Percentiles rank a stretch among this genome's conserved stretches.
These are phyloP conservation scores for Auanema sp. DNA, from an alignment of 2,888 invertebrate genomes.

Conservation along the genomic window DNA sequence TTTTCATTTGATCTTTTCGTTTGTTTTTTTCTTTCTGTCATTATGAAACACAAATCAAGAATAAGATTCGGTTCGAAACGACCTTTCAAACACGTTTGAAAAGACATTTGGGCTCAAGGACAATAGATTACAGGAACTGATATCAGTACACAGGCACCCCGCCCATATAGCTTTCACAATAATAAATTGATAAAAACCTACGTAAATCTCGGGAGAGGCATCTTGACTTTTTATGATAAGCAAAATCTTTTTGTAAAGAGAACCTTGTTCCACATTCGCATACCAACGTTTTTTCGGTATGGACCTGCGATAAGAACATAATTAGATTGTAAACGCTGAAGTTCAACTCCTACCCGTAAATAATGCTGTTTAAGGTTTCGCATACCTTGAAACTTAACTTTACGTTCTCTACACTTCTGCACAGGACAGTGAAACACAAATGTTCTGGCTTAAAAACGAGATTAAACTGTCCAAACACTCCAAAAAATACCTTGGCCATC, in stretches of 20 bases:
- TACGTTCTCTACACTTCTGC: slow-evolving; percentile 9
- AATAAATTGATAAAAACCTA: neutral
- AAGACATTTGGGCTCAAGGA: too few species aligned
- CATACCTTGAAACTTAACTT: slow-evolving; percentile 21
- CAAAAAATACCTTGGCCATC: slow-evolving; percentile 5
- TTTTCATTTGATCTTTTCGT: slow-evolving; percentile 8
- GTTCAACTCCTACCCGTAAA: slow-evolving; percentile 7
- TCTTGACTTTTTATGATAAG: slow-evolving; percentile 27
- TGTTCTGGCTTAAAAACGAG: slow-evolving; percentile 6
- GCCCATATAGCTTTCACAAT: too few species aligned
- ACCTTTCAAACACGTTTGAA: too few species aligned
- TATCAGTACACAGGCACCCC: slow-evolving; percentile 5
- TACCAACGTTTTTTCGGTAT: slow-evolving; percentile 25
- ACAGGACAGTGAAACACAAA: slow-evolving; percentile 26
- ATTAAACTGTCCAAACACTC: neutral
- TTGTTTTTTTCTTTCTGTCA: slow-evolving; percentile 7
- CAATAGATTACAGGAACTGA: slow-evolving; percentile 6
- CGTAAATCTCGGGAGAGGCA: slow-evolving; percentile 18
- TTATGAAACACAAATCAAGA: slow-evolving; percentile 1
- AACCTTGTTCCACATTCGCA: slow-evolving; percentile 28
- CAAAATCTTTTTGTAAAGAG: slow-evolving; percentile 29
- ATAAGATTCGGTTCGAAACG: neutral
- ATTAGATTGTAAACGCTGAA: neutral
- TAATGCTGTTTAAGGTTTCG: slow-evolving; percentile 29
- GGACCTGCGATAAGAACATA: slow-evolving; percentile 12